These are phyloP conservation scores for Heliconius erato DNA, from an alignment of 2,888 invertebrate species.

Conservation along the genomic window DNA sequence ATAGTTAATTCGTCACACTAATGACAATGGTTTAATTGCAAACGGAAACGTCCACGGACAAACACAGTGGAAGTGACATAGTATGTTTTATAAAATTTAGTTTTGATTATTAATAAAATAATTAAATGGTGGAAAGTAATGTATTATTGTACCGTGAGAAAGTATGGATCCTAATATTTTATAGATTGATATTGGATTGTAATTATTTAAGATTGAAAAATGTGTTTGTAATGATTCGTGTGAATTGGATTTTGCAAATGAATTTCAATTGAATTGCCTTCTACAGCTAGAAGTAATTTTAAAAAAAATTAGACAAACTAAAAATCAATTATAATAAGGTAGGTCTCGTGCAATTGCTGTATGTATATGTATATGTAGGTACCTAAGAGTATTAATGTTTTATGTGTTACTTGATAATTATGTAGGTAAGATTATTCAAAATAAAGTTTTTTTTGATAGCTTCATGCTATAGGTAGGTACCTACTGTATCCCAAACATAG, in stretches of 20 bases:
- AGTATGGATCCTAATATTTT: slow-evolving; percentile 26
- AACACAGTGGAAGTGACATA: slow-evolving; percentile 45
- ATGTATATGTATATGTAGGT: neutral
- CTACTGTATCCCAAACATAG: no score
- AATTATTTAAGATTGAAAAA: neutral
- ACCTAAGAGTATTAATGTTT: neutral
- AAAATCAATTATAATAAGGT: no score
- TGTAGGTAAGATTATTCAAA: no score
- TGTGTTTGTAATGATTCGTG: neutral
- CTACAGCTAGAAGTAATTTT: neutral
- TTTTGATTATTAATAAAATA: slow-evolving; percentile 22
- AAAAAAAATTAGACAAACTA: neutral
- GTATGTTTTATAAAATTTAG: slow-evolving; percentile 38
- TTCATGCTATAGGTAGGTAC: no score
- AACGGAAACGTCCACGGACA: slow-evolving; percentile 60
- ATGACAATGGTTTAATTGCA: slow-evolving; percentile 84
- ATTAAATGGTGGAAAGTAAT: slow-evolving; percentile 23
- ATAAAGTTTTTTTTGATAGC: no score
- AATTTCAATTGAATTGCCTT: neutral
- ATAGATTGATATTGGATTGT: slow-evolving; percentile 12
- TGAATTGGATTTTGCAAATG: neutral
- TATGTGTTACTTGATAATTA: no score
- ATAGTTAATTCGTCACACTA: slow-evolving; percentile 82
- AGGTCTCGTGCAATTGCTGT: neutral
- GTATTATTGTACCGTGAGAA: slow-evolving; percentile 33